Base-by-base conservation (phyloP, 2,888 invertebrate species). In the Carpatolechia fugitivella region DNA sequence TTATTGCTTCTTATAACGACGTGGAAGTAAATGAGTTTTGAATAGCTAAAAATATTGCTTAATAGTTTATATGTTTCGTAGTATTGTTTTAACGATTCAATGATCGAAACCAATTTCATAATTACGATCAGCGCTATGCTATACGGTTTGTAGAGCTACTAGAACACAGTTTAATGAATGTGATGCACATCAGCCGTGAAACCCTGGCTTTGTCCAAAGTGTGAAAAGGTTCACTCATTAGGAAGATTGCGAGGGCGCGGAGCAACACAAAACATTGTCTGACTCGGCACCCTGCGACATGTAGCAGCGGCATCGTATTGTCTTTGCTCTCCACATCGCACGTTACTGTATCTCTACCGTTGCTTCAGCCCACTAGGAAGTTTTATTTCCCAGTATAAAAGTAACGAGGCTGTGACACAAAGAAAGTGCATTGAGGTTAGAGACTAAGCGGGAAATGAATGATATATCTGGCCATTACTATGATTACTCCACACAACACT, bases 161-260 rank as follows among this genome's bases (percentile, higher is more conserved):
- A 14, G 16, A 40, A 40, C 16, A 16, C 40, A 10, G 10, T 40
- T 69, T 68, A 24, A 70, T 83, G 83, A 85, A 85, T 85, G 80
- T 81, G 71, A 78, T 85, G 78, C 81, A 85, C 81, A 78, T 84
- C 85, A 85, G 80, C 85, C 85, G 83, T 80, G 81, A 85, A 86
- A 83, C 85, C 87, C 78, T 72, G 67, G 79, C 85, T 86, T 88
- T 88, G 86, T 88, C 74, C 77, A 66, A 72, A 80, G 88, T 87
- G 88, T 87, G 86, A 88, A 89, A 88, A 87, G 86, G 86, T 78
- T 82, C 85, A 85, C 86, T 90, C 90, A 89, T 90, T 90, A 90
- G 88, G 88, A 87, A 89, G 89, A 90, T 89, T 90, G 90, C 89
- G 80, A 83, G 87, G 86, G 88, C 80, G 82, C 74, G 69, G 70